These are phyloP conservation scores for Metopia argyrocephala DNA, from an alignment of 2,888 invertebrate genomes.

Conservation along the genomic window DNA sequence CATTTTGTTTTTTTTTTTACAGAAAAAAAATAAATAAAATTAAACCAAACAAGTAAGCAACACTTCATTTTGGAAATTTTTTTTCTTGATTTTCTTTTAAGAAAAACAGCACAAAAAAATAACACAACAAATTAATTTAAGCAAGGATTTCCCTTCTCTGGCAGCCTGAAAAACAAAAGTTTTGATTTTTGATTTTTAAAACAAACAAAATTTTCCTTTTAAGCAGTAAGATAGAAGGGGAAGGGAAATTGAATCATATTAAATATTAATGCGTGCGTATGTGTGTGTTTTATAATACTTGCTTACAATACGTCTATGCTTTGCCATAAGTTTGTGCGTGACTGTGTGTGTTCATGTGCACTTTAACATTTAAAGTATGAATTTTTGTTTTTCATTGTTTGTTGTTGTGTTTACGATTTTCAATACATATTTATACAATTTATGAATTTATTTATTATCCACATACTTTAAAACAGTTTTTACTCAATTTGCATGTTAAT, in stretches of 20 bases:
- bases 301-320: neutral
- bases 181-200: neutral
- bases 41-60: neutral
- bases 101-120: neutral
- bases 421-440: constrained; percentile 4
- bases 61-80: neutral
- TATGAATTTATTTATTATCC: neutral
- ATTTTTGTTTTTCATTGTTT: too few species aligned
- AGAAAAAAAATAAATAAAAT: neutral
- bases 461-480: too few species aligned
- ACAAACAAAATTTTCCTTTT: neutral
- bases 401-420: neutral
- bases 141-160: neutral
- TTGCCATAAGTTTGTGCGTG: neutral
- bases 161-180: neutral
- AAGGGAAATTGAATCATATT: too few species aligned
- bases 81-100: neutral
- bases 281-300: neutral
- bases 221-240: neutral
- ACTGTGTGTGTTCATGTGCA: neutral
- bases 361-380: neutral
- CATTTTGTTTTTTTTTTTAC: too few species aligned
- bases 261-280: neutral
- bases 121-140: neutral
- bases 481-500: constrained; percentile 41